Evolutionary conservation across 1,140 invertebrate genomes (phyloP).

Genomic region (Drosophila lacteicornis): DNA sequence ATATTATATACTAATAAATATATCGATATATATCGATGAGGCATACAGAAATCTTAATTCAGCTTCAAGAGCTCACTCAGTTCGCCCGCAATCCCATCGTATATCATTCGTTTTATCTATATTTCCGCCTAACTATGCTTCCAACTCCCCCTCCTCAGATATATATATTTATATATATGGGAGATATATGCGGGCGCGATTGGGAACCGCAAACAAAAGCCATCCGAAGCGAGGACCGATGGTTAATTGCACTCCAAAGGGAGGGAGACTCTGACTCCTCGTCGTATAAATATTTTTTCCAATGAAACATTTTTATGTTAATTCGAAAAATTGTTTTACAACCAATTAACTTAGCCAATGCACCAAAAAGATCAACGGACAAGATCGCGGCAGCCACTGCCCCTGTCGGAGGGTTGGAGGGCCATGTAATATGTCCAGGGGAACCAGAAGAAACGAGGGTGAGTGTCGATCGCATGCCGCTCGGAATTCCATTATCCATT

Average conservation of each 20-base stretch:
- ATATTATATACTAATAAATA: no score
- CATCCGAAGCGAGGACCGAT: constrained; percentile 38
- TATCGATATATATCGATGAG: no score
- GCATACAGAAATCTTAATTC: no score
- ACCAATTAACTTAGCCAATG: constrained; percentile 83
- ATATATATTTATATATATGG: background rate
- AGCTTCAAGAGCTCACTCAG: no score
- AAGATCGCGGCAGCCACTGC: constrained; percentile 57
- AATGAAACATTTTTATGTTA: constrained; percentile 84
- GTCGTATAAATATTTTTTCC: constrained; percentile 70
- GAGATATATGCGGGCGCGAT: constrained; percentile 53
- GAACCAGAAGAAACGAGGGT: constrained; percentile 16
- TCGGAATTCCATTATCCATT: constrained; percentile 71
- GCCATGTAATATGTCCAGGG: constrained; percentile 3
- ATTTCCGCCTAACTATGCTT: constrained; percentile 23
- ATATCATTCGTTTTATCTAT: constrained; percentile 26
- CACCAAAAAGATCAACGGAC: constrained; percentile 83
- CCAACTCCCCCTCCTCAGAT: constrained; percentile 10
- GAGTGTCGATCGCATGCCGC: constrained; percentile 67
- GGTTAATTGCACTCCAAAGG: constrained; percentile 46
- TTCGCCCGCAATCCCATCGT: constrained; percentile 3
- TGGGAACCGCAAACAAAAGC: constrained; percentile 65
- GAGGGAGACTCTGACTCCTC: no score
- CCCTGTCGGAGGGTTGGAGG: constrained; percentile 16
- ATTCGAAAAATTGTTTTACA: constrained; percentile 83